Evolutionary conservation across 2,797 vertebrate genomes (phyloP).

Genomic region (Diplodus sargus): DNA sequence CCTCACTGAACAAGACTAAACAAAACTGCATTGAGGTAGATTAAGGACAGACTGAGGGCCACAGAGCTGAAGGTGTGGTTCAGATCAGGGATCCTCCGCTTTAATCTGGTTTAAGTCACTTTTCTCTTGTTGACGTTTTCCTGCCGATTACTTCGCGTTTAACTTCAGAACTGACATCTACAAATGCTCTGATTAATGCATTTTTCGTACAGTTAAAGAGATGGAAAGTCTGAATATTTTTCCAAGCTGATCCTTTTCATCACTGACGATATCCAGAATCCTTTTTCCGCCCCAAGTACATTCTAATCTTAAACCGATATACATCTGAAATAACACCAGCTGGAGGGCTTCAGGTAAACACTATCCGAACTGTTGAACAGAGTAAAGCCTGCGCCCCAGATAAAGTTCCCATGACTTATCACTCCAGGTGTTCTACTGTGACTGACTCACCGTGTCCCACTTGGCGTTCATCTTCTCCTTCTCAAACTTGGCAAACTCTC

Average conservation of each 20-base stretch:
- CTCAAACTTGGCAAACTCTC: constrained; percentile 99
- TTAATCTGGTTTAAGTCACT: background rate
- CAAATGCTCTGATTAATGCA: background rate
- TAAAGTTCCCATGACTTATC: background rate
- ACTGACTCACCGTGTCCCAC: constrained; percentile 94
- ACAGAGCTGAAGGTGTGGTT: background rate
- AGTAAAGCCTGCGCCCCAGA: background rate
- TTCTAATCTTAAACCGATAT: background rate
- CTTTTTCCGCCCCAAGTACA: background rate
- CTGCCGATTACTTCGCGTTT: background rate
- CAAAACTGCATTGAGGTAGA: constrained; percentile 2
- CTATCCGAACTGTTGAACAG: background rate
- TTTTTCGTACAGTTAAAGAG: background rate
- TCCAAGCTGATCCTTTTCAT: background rate
- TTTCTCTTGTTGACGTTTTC: background rate
- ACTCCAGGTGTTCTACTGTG: background rate
- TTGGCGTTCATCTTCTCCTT: constrained; percentile 99
- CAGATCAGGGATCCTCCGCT: background rate
- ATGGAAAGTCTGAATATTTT: background rate
- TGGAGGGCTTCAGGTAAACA: background rate
- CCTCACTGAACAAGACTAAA: constrained; percentile 11
- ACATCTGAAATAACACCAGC: background rate
- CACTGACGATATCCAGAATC: too few relatives aligned
- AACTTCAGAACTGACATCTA: background rate
- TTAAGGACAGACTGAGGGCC: background rate